Conservation (phyloP, 2,113 vertebrate genomes). For the Chunga burmeisteri region DNA sequence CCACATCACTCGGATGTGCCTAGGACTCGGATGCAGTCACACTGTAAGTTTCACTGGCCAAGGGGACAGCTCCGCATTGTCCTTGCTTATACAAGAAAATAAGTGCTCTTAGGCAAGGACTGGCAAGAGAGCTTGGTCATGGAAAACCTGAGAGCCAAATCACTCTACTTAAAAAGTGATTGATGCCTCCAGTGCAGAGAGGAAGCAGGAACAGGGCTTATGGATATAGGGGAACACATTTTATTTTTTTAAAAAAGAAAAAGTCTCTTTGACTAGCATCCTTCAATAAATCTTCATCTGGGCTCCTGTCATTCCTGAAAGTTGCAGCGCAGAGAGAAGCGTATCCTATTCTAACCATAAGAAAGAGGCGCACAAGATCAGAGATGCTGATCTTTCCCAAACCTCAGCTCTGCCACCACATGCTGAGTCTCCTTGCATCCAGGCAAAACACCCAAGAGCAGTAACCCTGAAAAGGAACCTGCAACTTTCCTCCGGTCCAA, state of each 20-base stretch:
- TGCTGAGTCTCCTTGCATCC: not conserved
- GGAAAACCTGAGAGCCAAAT: constrained; percentile 31
- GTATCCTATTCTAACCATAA: accelerated
- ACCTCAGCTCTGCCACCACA: not conserved
- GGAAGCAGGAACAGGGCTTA: not conserved
- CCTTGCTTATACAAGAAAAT: not conserved
- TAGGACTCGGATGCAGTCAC: accelerated
- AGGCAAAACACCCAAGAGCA: not conserved
- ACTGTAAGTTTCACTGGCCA: not conserved
- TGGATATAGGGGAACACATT: not conserved
- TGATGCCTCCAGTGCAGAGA: not conserved
- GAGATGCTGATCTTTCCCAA: not conserved
- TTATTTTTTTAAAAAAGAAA: not conserved
- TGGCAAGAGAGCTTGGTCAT: not conserved
- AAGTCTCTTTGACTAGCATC: not conserved
- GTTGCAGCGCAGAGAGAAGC: not conserved
- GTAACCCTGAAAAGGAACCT: not conserved
- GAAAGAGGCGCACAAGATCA: not conserved
- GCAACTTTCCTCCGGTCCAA: not conserved
- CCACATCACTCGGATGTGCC: not conserved
- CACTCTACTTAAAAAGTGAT: not conserved
- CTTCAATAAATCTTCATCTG: not conserved
- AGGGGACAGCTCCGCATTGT: constrained; percentile 10
- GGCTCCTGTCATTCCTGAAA: not conserved
- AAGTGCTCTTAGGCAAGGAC: not conserved